Evolutionary conservation across 2,113 vertebrate genomes (phyloP), one percentile per base, ranked within the genome.

Genomic region (Lepisosteus osseus): DNA sequence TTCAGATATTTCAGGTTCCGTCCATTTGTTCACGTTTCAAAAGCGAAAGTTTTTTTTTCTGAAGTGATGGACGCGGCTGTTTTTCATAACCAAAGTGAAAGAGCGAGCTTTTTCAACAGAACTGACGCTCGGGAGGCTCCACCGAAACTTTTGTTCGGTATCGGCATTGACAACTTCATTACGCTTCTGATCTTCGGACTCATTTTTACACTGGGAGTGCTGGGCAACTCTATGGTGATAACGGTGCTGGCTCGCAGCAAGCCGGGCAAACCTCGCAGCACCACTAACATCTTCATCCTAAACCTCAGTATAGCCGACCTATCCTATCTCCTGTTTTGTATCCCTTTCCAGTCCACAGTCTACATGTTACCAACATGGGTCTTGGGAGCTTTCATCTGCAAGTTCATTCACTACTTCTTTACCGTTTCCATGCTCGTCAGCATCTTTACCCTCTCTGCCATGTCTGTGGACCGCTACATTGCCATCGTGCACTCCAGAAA

Each of bases 351-450:
- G 87, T 93, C 97, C 76, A 96, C 94, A 0, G 93, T 98, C 77
- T 99, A 99, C 9, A 92, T 92, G 78, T 87, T 97, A 79, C 95
- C 94, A 68, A 91, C 90, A 2, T 99, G 97, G 97, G 93, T 95
- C 64, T 86, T 98, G 70, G 97, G 97, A 0, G 94, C 94, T 2
- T 98, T 98, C 81, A 90, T 96, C 72, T 99, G 97, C 90, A 99
- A 97, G 84, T 97, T 97, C 75, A 92, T 84, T 59, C 97, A 99
- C 85, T 98, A 97, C 76, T 96, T 98, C 84, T 98, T 99, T 85
- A 99, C 97, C 0, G 94, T 98, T 29, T 98, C 97, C 70, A 97
- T 98, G 97, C 85, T 99, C 79, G 97, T 99, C 78, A 99, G 97
- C 90, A 94, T 98, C 82, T 99, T 99, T 89, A 98, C 97, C 0